phyloP scores from a whole-genome alignment of 2,797 vertebrate genomes.

The Argyrosomus regius region DNA sequence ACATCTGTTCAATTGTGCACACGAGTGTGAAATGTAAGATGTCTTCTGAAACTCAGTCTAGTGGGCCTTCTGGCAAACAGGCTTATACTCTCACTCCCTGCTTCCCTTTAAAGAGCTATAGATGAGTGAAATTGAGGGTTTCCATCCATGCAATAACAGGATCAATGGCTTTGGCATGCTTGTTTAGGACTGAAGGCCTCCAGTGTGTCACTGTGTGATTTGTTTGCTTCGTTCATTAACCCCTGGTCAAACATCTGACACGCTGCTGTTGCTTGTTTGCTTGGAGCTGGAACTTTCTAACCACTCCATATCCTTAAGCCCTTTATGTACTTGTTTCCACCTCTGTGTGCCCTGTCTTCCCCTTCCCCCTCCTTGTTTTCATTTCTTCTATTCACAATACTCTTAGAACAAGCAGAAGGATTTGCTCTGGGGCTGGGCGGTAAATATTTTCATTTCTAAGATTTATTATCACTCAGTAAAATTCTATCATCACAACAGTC shows the following conservation, averaged over 20 bases:
- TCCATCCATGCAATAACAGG: constrained; percentile 55
- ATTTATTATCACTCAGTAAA: background rate
- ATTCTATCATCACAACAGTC: background rate
- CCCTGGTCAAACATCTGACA: constrained; percentile 59
- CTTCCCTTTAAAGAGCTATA: constrained; percentile 30
- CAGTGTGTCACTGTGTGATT: constrained; percentile 63
- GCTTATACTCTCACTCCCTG: constrained; percentile 18
- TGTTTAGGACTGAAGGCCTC: constrained; percentile 62
- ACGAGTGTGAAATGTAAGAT: background rate
- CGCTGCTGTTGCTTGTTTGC: constrained; percentile 59
- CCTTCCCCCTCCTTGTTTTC: constrained; percentile 5
- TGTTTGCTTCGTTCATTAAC: constrained; percentile 75
- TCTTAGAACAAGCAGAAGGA: background rate
- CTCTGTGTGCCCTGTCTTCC: constrained; percentile 1
- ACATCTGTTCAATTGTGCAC: background rate
- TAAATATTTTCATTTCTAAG: background rate
- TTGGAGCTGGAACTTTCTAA: constrained; percentile 28
- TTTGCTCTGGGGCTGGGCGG: background rate
- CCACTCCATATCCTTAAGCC: constrained; percentile 17
- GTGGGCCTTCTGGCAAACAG: constrained; percentile 5
- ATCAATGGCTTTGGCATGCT: constrained; percentile 65
- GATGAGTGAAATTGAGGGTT: constrained; percentile 61
- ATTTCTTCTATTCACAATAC: background rate
- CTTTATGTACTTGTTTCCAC: background rate
- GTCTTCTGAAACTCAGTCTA: background rate